Evolutionary conservation across 1,140 invertebrate species (phyloP).

Genomic region (Caenorhabditis remanei): DNA sequence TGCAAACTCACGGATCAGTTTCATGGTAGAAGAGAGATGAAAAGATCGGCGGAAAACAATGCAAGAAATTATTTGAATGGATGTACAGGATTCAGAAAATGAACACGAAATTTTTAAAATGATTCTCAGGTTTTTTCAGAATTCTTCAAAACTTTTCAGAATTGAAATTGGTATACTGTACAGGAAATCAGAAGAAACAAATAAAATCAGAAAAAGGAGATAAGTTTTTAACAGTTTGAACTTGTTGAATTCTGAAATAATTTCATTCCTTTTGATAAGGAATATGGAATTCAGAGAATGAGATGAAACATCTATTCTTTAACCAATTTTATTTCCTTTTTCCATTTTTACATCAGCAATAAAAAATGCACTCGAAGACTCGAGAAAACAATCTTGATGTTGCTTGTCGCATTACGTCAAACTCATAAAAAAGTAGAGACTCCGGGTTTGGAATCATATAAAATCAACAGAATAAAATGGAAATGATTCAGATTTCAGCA

Average conservation of each 20-base stretch:
- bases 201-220: neutral
- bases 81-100: neutral
- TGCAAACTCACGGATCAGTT: neutral
- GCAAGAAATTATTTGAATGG: neutral
- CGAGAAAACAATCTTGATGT: conserved; percentile 27
- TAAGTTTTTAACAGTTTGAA: no score
- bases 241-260: no score
- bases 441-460: conserved; percentile 27
- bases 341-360: conserved; percentile 17
- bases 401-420: neutral
- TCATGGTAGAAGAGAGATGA: neutral
- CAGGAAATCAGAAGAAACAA: neutral
- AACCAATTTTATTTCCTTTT: neutral
- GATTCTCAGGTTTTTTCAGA: no score
- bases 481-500: conserved; percentile 26
- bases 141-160: no score
- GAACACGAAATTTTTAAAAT: neutral
- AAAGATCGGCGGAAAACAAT: neutral
- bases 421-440: neutral
- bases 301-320: neutral
- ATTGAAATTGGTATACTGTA: neutral
- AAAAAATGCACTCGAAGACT: conserved; percentile 18
- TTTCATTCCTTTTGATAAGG: neutral
- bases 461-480: neutral
- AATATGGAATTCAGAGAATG: neutral